Conservation (phyloP, 2,113 vertebrate species). For the Myotis davidii region DNA sequence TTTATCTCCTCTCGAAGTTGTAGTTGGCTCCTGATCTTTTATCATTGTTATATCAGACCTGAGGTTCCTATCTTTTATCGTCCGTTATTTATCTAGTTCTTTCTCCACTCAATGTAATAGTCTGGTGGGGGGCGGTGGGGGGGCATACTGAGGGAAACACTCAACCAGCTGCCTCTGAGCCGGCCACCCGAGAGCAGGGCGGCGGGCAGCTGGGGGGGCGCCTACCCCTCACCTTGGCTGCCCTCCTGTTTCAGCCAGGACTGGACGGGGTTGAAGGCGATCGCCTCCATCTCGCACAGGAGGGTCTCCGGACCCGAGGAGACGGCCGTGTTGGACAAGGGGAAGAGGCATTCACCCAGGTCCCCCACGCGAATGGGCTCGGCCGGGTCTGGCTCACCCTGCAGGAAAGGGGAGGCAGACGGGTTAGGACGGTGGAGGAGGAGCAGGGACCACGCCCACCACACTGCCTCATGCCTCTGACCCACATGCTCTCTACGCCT, state of each 20-base stretch:
- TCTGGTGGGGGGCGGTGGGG: neutral
- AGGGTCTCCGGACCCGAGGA: slow-evolving; percentile 79
- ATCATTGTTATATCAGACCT: neutral
- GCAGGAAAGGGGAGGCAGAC: slow-evolving; percentile 27
- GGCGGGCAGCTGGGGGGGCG: neutral
- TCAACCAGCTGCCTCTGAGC: neutral
- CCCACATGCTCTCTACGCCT: neutral
- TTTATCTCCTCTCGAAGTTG: neutral
- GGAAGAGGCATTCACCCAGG: slow-evolving; percentile 81
- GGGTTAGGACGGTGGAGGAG: neutral
- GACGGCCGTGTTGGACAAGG: slow-evolving; percentile 69
- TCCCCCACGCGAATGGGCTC: slow-evolving; percentile 71
- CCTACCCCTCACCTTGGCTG: slow-evolving; percentile 80
- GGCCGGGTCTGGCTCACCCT: slow-evolving; percentile 76
- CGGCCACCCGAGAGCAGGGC: neutral
- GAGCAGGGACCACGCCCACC: neutral
- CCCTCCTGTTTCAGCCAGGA: slow-evolving; percentile 87
- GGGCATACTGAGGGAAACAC: neutral
- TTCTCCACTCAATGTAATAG: neutral
- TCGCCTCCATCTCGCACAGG: slow-evolving; percentile 83
- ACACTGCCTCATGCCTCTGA: neutral
- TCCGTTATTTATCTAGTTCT: neutral
- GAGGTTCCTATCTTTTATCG: neutral
- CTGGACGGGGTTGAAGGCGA: slow-evolving; percentile 82
- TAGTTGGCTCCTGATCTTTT: neutral